phyloP scores from a whole-genome alignment of 2,888 invertebrate genomes.

The Drosophila robusta region DNA sequence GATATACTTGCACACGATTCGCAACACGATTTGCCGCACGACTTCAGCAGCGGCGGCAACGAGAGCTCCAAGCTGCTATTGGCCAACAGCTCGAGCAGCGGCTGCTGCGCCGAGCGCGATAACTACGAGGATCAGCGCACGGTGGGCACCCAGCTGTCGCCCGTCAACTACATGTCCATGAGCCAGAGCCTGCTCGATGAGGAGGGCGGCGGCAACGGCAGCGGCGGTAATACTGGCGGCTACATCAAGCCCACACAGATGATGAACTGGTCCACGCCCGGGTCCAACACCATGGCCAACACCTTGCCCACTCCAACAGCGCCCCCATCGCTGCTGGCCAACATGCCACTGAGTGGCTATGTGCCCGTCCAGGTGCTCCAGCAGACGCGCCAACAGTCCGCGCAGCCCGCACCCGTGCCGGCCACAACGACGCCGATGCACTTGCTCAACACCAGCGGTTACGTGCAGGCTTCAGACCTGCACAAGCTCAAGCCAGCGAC shows the following conservation, averaged over 20 bases:
- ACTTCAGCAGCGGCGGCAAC: constrained; percentile 66
- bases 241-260: constrained; percentile 70
- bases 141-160: constrained; percentile 8
- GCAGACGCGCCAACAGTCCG: constrained; percentile 3
- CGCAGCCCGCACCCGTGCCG: neutral
- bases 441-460: constrained; percentile 53
- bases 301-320: too few relatives aligned
- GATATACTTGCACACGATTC: constrained; percentile 21
- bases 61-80: constrained; percentile 67
- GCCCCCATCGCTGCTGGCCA: too few relatives aligned
- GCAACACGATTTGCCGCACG: constrained; percentile 56
- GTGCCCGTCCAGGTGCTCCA: constrained; percentile 58
- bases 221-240: constrained; percentile 19
- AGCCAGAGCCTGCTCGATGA: constrained; percentile 37
- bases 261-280: constrained; percentile 55
- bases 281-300: too few relatives aligned
- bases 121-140: constrained; percentile 49
- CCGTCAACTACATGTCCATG: constrained; percentile 59
- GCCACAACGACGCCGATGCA: constrained; percentile 36
- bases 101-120: constrained; percentile 39
- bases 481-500: constrained; percentile 49
- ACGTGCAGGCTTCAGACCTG: constrained; percentile 64
- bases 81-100: constrained; percentile 49
- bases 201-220: constrained; percentile 25
- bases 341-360: constrained; percentile 62